Percentiles rank a stretch among this genome's conserved stretches.
These are phyloP conservation scores for Brachyistius frenatus DNA, from an alignment of 2,113 vertebrate species.

Conservation along the genomic window DNA sequence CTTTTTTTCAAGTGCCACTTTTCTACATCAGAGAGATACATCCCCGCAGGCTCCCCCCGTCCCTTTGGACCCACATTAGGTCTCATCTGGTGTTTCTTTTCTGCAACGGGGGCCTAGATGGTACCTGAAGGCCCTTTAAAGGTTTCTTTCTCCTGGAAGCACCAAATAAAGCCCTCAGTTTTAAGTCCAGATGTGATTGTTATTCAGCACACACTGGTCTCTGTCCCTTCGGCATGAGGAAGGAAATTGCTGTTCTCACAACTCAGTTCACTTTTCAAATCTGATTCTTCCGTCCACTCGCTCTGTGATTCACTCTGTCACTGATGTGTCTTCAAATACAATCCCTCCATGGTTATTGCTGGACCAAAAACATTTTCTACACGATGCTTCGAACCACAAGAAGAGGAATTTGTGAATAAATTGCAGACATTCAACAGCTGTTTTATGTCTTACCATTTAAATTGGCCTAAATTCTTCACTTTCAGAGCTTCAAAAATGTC, in stretches of 20 bases:
- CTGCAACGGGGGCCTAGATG: not conserved
- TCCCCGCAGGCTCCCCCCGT: constrained; percentile 19
- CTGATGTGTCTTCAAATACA: not conserved
- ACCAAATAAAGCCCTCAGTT: constrained; percentile 43
- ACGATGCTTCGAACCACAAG: too few species aligned
- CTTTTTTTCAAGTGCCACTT: constrained; percentile 64
- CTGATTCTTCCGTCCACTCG: not conserved
- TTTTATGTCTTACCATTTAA: too few species aligned
- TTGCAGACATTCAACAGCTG: too few species aligned
- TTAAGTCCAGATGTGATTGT: constrained; percentile 41
- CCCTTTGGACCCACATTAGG: constrained; percentile 27
- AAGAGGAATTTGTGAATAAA: too few species aligned
- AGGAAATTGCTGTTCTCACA: constrained; percentile 21
- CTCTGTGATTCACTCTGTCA: not conserved
- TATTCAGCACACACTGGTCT: constrained; percentile 31
- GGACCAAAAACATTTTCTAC: too few species aligned
- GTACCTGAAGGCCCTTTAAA: constrained; percentile 28
- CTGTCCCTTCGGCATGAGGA: constrained; percentile 6
- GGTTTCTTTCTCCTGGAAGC: constrained; percentile 43
- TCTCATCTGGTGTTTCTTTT: constrained; percentile 47
- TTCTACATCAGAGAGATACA: constrained; percentile 54
- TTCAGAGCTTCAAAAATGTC: too few species aligned
- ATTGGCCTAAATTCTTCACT: too few species aligned
- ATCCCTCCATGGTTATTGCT: too few species aligned
- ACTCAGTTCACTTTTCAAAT: constrained; percentile 9